Conservation (phyloP, 2,113 vertebrate species). For the Syngnathus floridae region DNA sequence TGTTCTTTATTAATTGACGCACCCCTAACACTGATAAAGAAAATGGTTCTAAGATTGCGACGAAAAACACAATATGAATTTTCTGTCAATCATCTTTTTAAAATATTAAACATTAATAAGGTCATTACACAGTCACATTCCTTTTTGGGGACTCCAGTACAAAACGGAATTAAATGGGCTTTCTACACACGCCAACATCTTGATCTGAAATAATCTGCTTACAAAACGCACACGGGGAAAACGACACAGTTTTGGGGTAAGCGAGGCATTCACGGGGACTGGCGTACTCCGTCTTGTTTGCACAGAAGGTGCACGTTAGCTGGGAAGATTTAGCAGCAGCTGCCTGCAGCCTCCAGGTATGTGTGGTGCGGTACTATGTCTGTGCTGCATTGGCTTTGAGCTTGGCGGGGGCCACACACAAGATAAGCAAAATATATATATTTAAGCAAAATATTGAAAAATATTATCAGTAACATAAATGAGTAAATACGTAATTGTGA, state of each 20-base stretch:
- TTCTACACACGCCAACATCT: neutral
- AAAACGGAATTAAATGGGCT: conserved; percentile 1
- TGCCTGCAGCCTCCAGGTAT: conserved; percentile 61
- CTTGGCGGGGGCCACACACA: conserved; percentile 49
- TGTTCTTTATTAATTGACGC: neutral
- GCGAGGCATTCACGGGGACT: conserved; percentile 21
- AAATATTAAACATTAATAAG: neutral
- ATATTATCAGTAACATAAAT: too few relatives aligned
- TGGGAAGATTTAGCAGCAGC: conserved; percentile 60
- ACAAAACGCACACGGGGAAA: neutral
- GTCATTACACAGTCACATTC: neutral
- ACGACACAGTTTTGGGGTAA: conserved; percentile 12
- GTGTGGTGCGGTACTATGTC: conserved; percentile 8
- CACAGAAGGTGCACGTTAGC: conserved; percentile 64
- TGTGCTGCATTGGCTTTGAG: neutral
- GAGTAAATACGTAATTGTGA: too few relatives aligned
- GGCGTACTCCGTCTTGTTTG: conserved; percentile 44
- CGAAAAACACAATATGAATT: too few relatives aligned
- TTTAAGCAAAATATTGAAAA: too few relatives aligned
- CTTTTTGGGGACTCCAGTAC: conserved; percentile 18
- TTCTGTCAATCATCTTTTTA: neutral
- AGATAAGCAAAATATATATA: neutral
- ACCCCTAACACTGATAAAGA: too few relatives aligned
- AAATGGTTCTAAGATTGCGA: too few relatives aligned
- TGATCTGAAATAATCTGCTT: conserved; percentile 12